Evolutionary conservation across 2,888 invertebrate genomes (phyloP).

Genomic region (Parnassius mnemosyne): DNA sequence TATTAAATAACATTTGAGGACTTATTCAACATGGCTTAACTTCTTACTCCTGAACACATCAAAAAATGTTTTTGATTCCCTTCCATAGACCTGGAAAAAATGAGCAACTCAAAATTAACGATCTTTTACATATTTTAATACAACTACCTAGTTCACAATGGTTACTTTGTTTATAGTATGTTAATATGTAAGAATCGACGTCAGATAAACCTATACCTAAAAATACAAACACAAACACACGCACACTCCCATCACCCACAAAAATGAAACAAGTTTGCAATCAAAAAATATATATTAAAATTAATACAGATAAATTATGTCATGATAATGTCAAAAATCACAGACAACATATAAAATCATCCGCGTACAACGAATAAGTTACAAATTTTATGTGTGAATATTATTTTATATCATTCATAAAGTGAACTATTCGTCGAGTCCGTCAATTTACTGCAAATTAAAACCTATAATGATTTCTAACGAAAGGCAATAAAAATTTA

Average conservation of each 20-base stretch:
- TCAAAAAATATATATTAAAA: constrained; percentile 49
- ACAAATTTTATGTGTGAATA: constrained; percentile 1
- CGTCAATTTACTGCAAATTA: neutral
- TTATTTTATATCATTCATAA: neutral
- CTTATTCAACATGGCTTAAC: neutral
- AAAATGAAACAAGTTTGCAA: constrained; percentile 15
- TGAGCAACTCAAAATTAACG: too few species aligned
- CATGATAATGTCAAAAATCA: constrained; percentile 42
- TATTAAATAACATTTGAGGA: neutral
- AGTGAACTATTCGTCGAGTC: neutral
- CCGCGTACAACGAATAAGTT: constrained; percentile 18
- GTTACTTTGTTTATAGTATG: neutral
- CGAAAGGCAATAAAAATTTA: constrained; percentile 7
- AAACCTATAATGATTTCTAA: constrained; percentile 3
- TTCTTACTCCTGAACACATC: constrained; percentile 23
- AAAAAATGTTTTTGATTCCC: constrained; percentile 29
- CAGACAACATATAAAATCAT: constrained; percentile 18
- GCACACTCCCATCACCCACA: neutral
- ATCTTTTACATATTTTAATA: neutral
- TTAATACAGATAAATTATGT: constrained; percentile 50
- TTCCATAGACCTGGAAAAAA: constrained; percentile 33
- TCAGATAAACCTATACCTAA: constrained; percentile 5
- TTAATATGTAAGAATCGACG: constrained; percentile 3
- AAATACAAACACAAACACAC: constrained; percentile 6
- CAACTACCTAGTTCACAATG: neutral